These are phyloP conservation scores for Holocentrus rufus DNA, from an alignment of 2,797 vertebrate species.

Conservation along the genomic window DNA sequence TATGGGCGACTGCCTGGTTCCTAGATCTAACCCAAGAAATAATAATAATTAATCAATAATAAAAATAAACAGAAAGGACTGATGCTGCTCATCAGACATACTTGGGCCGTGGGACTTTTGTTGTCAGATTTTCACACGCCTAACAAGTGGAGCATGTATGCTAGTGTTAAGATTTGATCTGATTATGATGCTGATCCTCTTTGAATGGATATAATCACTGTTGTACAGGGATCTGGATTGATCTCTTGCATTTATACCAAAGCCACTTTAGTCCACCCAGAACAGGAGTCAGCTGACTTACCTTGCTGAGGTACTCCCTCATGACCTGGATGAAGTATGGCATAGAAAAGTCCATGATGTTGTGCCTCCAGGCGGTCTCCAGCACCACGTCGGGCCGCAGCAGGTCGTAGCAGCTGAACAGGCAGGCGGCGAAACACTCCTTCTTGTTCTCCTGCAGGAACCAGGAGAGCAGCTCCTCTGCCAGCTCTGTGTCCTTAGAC, in stretches of 20 bases:
- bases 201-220: background rate
- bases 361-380: slow-evolving; percentile 99
- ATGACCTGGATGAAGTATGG: slow-evolving; percentile 99
- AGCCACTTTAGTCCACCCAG: slow-evolving; percentile 49
- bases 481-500: slow-evolving; percentile 85
- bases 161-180: background rate
- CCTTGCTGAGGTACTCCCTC: slow-evolving; percentile 99
- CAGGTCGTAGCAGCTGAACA: slow-evolving; percentile 98
- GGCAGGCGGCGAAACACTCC: slow-evolving; percentile 98
- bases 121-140: background rate
- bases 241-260: background rate
- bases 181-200: background rate
- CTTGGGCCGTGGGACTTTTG: background rate
- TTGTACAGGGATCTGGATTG: background rate
- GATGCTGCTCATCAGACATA: too few relatives aligned
- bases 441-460: slow-evolving; percentile 95
- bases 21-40: background rate
- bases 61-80: background rate
- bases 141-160: background rate
- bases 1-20: background rate
- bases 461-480: slow-evolving; percentile 95
- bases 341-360: slow-evolving; percentile 99
- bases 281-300: slow-evolving; percentile 68
- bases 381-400: slow-evolving; percentile 97
- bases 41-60: background rate